A percentile compares a stretch with the other conserved stretches of the same genome.
Evolutionary conservation across 92 coral and sea anemone genomes (phyloP).

Genomic region (Phenganax marumi): DNA sequence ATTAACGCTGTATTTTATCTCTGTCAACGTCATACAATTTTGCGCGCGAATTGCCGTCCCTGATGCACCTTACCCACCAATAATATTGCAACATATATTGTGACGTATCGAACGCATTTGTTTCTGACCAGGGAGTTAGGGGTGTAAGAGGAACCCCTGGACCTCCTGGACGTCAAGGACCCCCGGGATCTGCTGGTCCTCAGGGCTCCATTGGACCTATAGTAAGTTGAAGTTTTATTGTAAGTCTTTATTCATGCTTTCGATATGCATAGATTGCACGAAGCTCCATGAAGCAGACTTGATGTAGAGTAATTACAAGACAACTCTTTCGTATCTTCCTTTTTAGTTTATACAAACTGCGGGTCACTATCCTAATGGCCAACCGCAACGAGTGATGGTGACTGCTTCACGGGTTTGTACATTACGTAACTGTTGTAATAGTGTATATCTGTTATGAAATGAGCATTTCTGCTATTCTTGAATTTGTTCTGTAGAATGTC

Average conservation of each 20-base stretch:
- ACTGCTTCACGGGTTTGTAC: slow-evolving; percentile 10
- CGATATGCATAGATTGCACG: background rate
- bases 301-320: too few species aligned
- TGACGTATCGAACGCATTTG: too few species aligned
- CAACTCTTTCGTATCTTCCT: background rate
- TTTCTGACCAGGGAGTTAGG: slow-evolving; percentile 50
- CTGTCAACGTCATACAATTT: too few species aligned
- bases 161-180: slow-evolving; percentile 56
- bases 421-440: background rate
- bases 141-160: slow-evolving; percentile 62
- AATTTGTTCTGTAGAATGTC: background rate
- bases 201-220: background rate
- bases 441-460: background rate
- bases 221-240: background rate
- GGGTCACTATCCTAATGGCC: slow-evolving; percentile 20
- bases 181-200: slow-evolving; percentile 61
- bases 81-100: too few species aligned
- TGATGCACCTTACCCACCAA: too few species aligned
- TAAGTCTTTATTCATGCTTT: background rate
- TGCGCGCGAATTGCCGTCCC: too few species aligned
- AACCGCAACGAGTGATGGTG: slow-evolving; percentile 6
- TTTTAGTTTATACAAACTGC: slow-evolving; percentile 19
- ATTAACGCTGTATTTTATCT: too few species aligned
- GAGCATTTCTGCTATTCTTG: background rate
- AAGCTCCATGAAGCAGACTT: too few species aligned